phyloP scores from a whole-genome alignment of 2,797 vertebrate species.

The Argentina silus region DNA sequence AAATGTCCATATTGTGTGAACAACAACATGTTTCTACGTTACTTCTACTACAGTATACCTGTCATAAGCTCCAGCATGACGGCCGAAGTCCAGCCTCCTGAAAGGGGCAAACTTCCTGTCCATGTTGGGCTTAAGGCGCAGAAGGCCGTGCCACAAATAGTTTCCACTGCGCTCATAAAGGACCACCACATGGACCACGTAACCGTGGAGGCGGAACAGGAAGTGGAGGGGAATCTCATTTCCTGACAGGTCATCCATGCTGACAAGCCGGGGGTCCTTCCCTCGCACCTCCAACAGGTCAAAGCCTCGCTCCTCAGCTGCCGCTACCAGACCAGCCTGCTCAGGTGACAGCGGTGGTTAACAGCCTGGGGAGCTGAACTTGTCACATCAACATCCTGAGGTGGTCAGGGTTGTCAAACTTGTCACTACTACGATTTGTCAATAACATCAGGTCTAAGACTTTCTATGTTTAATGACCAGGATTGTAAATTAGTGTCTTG shows the following conservation, averaged over 20 bases:
- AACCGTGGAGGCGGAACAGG: constrained; percentile 81
- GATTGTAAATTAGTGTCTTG: too few relatives aligned
- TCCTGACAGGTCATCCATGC: constrained; percentile 89
- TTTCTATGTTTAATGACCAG: too few relatives aligned
- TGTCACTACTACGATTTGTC: neutral
- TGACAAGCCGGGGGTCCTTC: constrained; percentile 88
- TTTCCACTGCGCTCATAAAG: constrained; percentile 93
- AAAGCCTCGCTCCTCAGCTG: constrained; percentile 87
- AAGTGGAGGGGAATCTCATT: constrained; percentile 90
- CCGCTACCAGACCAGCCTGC: constrained; percentile 67
- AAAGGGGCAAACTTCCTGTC: constrained; percentile 89
- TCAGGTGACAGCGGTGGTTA: neutral
- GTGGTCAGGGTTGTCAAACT: neutral
- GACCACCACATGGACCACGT: constrained; percentile 89
- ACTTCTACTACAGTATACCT: constrained; percentile 62
- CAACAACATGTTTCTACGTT: too few relatives aligned
- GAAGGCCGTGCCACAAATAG: constrained; percentile 90
- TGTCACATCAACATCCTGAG: neutral
- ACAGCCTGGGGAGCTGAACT: too few relatives aligned
- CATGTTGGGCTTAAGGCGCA: constrained; percentile 78
- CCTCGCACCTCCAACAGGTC: constrained; percentile 87
- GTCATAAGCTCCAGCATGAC: constrained; percentile 86
- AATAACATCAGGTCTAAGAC: neutral
- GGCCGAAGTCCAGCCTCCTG: constrained; percentile 86
- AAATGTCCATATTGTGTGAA: too few relatives aligned